Evolutionary conservation across 1,140 invertebrate species (phyloP).

Genomic region (Drosophila santomea): DNA sequence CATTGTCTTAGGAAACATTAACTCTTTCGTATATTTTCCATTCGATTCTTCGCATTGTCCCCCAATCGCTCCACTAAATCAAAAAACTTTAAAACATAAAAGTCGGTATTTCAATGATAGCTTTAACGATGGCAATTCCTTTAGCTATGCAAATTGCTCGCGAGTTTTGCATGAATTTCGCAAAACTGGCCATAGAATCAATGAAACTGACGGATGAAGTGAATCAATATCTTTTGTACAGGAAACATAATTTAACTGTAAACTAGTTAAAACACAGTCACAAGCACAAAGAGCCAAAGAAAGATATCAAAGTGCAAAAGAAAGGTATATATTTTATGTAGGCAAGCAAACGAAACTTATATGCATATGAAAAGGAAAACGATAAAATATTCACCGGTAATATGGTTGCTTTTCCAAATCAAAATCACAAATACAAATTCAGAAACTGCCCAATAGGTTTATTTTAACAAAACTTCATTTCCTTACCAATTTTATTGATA

Average conservation of each 20-base stretch:
- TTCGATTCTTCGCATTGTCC: conserved; percentile 36
- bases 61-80: conserved; percentile 31
- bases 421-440: neutral
- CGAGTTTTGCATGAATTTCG: conserved; percentile 30
- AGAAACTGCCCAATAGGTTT: too few relatives aligned
- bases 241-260: conserved; percentile 44
- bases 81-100: conserved; percentile 29
- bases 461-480: too few relatives aligned
- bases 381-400: neutral
- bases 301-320: conserved; percentile 16
- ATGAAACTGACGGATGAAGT: conserved; percentile 40
- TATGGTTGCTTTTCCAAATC: neutral
- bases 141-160: conserved; percentile 35
- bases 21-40: conserved; percentile 26
- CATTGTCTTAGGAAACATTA: conserved; percentile 21
- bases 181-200: conserved; percentile 28
- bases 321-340: conserved; percentile 15
- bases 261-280: conserved; percentile 43
- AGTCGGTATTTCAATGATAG: neutral
- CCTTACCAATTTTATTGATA: too few relatives aligned
- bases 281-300: conserved; percentile 19
- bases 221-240: conserved; percentile 33
- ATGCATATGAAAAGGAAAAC: conserved; percentile 59
- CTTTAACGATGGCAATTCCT: conserved; percentile 1
- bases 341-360: conserved; percentile 9